Percentiles rank a stretch among this genome's conserved stretches.
Conservation (phyloP, 1,140 invertebrate species). For the Leptopilina clavipes region DNA sequence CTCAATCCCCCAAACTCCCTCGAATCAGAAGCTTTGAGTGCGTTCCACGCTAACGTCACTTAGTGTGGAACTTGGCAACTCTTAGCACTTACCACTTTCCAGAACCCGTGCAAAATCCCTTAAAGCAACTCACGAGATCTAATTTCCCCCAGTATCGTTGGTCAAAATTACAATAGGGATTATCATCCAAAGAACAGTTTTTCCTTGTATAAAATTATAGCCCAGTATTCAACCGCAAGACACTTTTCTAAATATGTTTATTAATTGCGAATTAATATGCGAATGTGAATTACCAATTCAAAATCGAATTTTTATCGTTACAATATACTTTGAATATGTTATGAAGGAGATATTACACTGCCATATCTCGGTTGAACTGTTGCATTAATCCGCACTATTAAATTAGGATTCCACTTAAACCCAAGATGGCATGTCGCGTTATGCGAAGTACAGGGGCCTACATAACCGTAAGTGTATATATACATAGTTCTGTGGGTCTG, state of each 20-base stretch:
- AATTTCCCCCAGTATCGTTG: not conserved
- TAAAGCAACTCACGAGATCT: not conserved
- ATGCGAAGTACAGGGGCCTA: conserved; percentile 22
- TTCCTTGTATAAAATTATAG: no score
- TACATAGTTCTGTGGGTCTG: conserved; percentile 33
- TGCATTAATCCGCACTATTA: not conserved
- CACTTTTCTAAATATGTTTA: no score
- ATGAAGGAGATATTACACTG: not conserved
- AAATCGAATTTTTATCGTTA: not conserved
- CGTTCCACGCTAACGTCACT: conserved; percentile 33
- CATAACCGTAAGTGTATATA: conserved; percentile 18
- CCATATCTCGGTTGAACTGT: not conserved
- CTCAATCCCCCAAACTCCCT: conserved; percentile 32
- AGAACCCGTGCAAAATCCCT: not conserved
- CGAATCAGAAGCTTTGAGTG: conserved; percentile 32
- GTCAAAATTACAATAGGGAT: not conserved
- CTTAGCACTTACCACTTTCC: conserved; percentile 22
- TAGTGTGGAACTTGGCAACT: conserved; percentile 28
- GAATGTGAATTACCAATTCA: no score
- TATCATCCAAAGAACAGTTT: no score
- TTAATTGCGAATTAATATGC: no score
- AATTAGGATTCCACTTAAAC: not conserved
- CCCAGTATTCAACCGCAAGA: no score
- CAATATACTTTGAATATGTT: not conserved
- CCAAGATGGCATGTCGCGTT: conserved; percentile 19